These are phyloP conservation scores for Thaumetopoea pityocampa DNA, from an alignment of 1,140 invertebrate species.

Conservation along the genomic window DNA sequence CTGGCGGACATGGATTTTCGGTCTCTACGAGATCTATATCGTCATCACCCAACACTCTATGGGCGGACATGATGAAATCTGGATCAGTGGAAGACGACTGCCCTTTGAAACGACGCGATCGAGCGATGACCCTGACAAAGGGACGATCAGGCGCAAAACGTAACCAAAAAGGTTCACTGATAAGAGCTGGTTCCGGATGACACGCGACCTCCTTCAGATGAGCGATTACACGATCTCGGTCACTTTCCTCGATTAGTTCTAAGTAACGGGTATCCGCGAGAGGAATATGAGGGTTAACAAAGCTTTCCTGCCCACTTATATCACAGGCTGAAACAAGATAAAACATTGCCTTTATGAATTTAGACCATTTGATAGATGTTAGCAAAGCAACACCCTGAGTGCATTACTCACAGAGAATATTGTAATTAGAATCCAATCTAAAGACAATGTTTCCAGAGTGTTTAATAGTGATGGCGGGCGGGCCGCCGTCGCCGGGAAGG, in stretches of 20 bases:
- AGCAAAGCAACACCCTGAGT: too few species aligned
- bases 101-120: conserved; percentile 88
- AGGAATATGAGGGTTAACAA: conserved; percentile 54
- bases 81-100: conserved; percentile 82
- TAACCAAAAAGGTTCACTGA: conserved; percentile 87
- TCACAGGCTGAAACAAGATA: conserved; percentile 63
- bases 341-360: conserved; percentile 18
- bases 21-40: conserved; percentile 69
- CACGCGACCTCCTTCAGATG: conserved; percentile 86
- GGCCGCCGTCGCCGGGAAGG: conserved; percentile 75
- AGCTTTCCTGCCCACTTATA: conserved; percentile 61
- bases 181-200: conserved; percentile 78
- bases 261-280: conserved; percentile 83
- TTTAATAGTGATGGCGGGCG: conserved; percentile 81
- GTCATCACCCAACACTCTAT: conserved; percentile 83
- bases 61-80: conserved; percentile 94
- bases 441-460: conserved; percentile 95
- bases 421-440: conserved; percentile 90
- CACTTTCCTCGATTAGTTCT: conserved; percentile 87
- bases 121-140: conserved; percentile 90
- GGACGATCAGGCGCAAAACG: conserved; percentile 82
- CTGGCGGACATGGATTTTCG: conserved; percentile 45
- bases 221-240: conserved; percentile 82
- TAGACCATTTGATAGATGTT: too few species aligned
- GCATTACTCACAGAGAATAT: conserved; percentile 81